Conservation (phyloP, 2,888 invertebrate species). For the Aquatica leii region DNA sequence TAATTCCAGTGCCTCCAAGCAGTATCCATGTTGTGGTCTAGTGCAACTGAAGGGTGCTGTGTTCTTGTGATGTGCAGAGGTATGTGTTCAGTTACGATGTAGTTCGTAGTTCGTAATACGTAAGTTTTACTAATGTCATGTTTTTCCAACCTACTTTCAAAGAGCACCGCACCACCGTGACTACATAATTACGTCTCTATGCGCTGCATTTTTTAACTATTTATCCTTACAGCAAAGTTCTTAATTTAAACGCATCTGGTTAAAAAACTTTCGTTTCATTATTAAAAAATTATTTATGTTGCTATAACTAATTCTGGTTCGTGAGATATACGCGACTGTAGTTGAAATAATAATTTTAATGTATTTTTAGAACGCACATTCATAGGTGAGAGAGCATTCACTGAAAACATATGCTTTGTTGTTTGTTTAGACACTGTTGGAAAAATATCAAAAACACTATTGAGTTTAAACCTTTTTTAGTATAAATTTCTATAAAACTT, state of each 20-base stretch:
- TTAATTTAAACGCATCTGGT: not conserved
- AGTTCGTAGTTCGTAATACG: slow-evolving; percentile 14
- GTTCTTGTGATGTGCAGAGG: slow-evolving; percentile 41
- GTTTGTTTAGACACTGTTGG: not conserved
- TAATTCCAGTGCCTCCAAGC: slow-evolving; percentile 51
- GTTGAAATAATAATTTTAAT: slow-evolving; percentile 4
- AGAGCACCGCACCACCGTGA: too few relatives aligned
- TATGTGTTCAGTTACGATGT: slow-evolving; percentile 19
- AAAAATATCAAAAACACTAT: not conserved
- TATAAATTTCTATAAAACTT: too few relatives aligned
- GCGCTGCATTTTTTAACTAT: too few relatives aligned
- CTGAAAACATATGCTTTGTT: slow-evolving; percentile 3
- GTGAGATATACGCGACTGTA: not conserved
- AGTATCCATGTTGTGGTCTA: slow-evolving; percentile 42
- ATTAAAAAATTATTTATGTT: slow-evolving; percentile 4
- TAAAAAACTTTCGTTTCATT: too few relatives aligned
- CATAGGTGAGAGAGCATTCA: slow-evolving; percentile 5
- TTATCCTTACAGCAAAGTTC: too few relatives aligned
- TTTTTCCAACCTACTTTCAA: not conserved
- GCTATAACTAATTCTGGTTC: not conserved
- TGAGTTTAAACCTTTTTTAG: too few relatives aligned
- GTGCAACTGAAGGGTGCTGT: slow-evolving; percentile 41
- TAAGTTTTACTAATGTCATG: not conserved
- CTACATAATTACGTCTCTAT: too few relatives aligned
- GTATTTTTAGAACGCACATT: slow-evolving; percentile 16